Conservation (phyloP, 2,888 invertebrate genomes). For the Panorpa germanica region DNA sequence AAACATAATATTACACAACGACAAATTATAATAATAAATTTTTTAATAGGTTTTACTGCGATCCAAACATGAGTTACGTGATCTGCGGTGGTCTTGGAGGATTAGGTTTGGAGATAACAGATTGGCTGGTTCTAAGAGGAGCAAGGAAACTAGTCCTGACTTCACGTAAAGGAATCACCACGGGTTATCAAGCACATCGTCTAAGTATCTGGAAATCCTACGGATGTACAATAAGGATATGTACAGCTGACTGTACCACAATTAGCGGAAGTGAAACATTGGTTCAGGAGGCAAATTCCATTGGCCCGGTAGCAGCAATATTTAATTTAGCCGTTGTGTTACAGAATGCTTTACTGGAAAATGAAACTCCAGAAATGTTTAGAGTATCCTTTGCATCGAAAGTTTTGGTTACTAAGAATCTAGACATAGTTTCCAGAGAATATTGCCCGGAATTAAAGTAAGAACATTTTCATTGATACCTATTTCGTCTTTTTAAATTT, state of each 20-base stretch:
- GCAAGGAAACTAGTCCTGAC: constrained; percentile 60
- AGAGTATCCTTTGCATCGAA: constrained; percentile 54
- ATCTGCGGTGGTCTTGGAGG: constrained; percentile 76
- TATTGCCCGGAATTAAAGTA: constrained; percentile 32
- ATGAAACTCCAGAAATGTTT: constrained; percentile 53
- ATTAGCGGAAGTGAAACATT: constrained; percentile 49
- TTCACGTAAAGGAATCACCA: constrained; percentile 58
- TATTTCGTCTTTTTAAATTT: no score
- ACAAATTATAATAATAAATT: constrained; percentile 19
- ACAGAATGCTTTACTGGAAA: constrained; percentile 55
- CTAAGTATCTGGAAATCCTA: constrained; percentile 47
- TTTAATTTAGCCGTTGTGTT: constrained; percentile 79
- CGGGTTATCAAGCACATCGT: constrained; percentile 64
- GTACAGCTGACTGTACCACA: constrained; percentile 51
- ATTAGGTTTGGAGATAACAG: constrained; percentile 74
- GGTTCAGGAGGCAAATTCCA: constrained; percentile 35
- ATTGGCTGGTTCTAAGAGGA: constrained; percentile 72
- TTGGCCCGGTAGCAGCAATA: constrained; percentile 62
- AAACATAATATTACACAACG: no score
- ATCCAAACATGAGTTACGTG: constrained; percentile 28
- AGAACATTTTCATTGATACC: constrained; percentile 5
- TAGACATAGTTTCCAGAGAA: constrained; percentile 46
- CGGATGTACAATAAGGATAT: constrained; percentile 46
- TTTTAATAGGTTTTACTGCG: constrained; percentile 19
- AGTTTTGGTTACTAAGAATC: constrained; percentile 55